phyloP scores from a whole-genome alignment of 2,113 vertebrate genomes.

The Triplophysa siluroides region DNA sequence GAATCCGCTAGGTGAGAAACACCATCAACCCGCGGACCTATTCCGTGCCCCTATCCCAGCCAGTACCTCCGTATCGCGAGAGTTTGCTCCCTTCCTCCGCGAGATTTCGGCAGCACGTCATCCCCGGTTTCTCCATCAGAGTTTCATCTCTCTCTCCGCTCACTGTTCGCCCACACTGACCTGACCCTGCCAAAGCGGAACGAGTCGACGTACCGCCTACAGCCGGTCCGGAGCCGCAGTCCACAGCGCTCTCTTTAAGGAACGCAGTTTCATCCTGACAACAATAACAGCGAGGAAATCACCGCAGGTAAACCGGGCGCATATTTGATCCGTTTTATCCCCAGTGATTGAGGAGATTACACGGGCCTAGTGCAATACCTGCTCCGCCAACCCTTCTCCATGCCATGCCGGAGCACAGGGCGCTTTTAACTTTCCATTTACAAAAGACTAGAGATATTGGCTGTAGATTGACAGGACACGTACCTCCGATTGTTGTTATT shows the following conservation, averaged over 20 bases:
- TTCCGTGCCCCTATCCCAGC: too few relatives aligned
- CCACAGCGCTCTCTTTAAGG: slow-evolving; percentile 55
- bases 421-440: neutral
- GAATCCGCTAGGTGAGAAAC: too few relatives aligned
- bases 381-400: neutral
- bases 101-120: neutral
- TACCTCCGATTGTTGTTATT: neutral
- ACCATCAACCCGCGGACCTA: too few relatives aligned
- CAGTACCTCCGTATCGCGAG: neutral
- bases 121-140: neutral
- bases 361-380: slow-evolving; percentile 17
- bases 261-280: slow-evolving; percentile 58
- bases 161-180: slow-evolving; percentile 52
- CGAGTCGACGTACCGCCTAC: slow-evolving; percentile 60
- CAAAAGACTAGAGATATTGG: neutral
- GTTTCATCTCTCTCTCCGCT: slow-evolving; percentile 10
- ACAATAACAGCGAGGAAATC: slow-evolving; percentile 28
- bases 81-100: neutral
- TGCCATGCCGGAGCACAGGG: neutral
- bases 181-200: slow-evolving; percentile 72
- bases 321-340: neutral
- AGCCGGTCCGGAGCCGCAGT: slow-evolving; percentile 54
- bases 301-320: slow-evolving; percentile 47
- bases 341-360: slow-evolving; percentile 1
- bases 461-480: neutral